Evolutionary conservation across 2,888 invertebrate genomes (phyloP), one percentile per base, ranked within the genome.

Genomic region (Trissoscelio sp.): DNA sequence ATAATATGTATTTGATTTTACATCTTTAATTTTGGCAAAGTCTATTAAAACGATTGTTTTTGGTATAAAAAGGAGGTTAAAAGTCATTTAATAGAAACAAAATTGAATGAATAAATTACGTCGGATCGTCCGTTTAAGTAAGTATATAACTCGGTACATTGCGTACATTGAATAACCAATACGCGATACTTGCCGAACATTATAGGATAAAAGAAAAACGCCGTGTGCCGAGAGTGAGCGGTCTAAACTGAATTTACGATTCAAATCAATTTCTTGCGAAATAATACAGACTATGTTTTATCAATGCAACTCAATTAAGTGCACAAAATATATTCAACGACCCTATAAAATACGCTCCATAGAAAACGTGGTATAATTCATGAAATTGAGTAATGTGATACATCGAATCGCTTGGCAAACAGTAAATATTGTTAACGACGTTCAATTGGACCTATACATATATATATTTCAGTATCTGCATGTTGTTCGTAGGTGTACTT

Each of bases 101-200:
- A 80, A 83, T 85, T 84, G 86, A 88, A 88, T 87, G 87, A 85
- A 85, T 87, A 86, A 88, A 88, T 87, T 87, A 88, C 87, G 86
- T 11, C 0, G 2, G 24, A 42, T 42, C 24, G 5, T 20, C 7
- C 42, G n/a, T 60, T 60, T 28, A 60, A 60, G 60, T 58, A n/a
- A n/a, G n/a, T n/a, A n/a, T n/a, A n/a, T n/a, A n/a, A n/a, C 24
- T 22, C 44, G 42, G 24, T 34, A 22, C 57, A 55, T 58, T 12
- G 14, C 22, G 39, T 28, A n/a, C 60, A 18, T 44, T 42, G 16
- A 24, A 31, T 62, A 62, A 39, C 46, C 44, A 31, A 62, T n/a
- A n/a, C n/a, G 28, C 28, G 44, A 46, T 46, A 46, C 24, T 57
- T 31, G 11, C 28, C 31, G 9, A 11, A 31, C 20, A 46, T 62